phyloP scores from a whole-genome alignment of 1,140 invertebrate species.

The Drosophila pruinosa region DNA sequence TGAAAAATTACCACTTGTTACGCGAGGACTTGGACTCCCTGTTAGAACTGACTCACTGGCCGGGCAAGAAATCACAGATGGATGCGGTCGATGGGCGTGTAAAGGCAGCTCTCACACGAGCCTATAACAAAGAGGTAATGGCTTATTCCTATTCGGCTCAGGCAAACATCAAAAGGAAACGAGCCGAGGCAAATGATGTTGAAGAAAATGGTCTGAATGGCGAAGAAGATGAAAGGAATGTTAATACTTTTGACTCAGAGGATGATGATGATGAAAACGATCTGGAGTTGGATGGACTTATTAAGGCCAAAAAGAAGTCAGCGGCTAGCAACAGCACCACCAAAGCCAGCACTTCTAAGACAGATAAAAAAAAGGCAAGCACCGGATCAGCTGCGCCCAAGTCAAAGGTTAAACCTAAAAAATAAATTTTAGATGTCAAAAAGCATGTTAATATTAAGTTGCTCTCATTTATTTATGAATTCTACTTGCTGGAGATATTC shows the following conservation, averaged over 20 bases:
- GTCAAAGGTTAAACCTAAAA: constrained; percentile 59
- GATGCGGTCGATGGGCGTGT: constrained; percentile 91
- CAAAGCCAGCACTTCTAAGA: constrained; percentile 45
- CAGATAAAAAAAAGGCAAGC: constrained; percentile 48
- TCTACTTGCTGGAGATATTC: not conserved
- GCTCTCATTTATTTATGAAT: not conserved
- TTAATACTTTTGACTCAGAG: constrained; percentile 61
- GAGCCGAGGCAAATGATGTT: constrained; percentile 80
- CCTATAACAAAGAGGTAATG: constrained; percentile 93
- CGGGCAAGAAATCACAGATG: constrained; percentile 89
- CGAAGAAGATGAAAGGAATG: constrained; percentile 74
- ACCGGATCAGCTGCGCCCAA: constrained; percentile 38
- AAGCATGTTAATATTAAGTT: constrained; percentile 11
- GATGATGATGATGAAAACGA: constrained; percentile 86
- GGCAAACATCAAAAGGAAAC: constrained; percentile 85
- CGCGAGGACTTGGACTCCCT: constrained; percentile 96
- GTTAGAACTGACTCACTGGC: constrained; percentile 93
- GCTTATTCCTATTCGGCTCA: constrained; percentile 89
- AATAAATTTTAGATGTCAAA: constrained; percentile 23
- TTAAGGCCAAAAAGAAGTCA: constrained; percentile 85
- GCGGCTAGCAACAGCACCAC: constrained; percentile 29
- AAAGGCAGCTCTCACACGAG: constrained; percentile 95
- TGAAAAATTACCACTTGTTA: constrained; percentile 93
- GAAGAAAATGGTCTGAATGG: constrained; percentile 31
- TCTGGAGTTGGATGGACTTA: constrained; percentile 89